A percentile compares a stretch with the other conserved stretches of the same genome.
phyloP scores from a whole-genome alignment of 1,140 invertebrate species.

The Zaprionus inermis region DNA sequence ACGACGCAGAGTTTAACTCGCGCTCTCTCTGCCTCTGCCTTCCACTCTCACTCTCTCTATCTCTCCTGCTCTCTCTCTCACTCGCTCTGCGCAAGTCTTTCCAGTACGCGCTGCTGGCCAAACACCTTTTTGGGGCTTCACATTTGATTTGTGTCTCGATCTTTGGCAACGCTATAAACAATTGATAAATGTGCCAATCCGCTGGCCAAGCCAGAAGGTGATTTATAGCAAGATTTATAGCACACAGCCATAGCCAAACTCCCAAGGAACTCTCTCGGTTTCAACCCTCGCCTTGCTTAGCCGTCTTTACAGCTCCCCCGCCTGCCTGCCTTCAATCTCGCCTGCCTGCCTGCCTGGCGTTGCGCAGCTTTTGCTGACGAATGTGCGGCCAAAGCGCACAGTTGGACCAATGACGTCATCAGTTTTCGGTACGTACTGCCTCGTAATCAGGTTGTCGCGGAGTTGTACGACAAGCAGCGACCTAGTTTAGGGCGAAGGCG shows the following conservation, averaged over 20 bases:
- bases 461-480: slow-evolving; percentile 67
- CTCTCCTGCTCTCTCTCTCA: not conserved
- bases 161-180: slow-evolving; percentile 27
- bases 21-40: too few relatives aligned
- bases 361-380: slow-evolving; percentile 66
- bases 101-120: slow-evolving; percentile 44
- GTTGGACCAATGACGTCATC: slow-evolving; percentile 77
- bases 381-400: slow-evolving; percentile 59
- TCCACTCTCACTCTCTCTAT: not conserved
- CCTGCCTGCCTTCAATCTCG: not conserved
- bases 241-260: not conserved
- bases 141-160: slow-evolving; percentile 31
- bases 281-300: too few relatives aligned
- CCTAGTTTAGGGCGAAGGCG: slow-evolving; percentile 34
- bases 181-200: slow-evolving; percentile 37
- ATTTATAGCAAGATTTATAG: not conserved
- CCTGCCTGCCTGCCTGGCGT: not conserved
- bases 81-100: slow-evolving; percentile 50
- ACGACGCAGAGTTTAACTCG: slow-evolving; percentile 2
- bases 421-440: slow-evolving; percentile 37
- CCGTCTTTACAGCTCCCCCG: too few relatives aligned
- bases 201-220: slow-evolving; percentile 6
- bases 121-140: slow-evolving; percentile 21
- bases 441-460: slow-evolving; percentile 77
- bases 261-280: not conserved